Conservation (phyloP, 2,888 invertebrate species). For the Drosophila lutescens region DNA sequence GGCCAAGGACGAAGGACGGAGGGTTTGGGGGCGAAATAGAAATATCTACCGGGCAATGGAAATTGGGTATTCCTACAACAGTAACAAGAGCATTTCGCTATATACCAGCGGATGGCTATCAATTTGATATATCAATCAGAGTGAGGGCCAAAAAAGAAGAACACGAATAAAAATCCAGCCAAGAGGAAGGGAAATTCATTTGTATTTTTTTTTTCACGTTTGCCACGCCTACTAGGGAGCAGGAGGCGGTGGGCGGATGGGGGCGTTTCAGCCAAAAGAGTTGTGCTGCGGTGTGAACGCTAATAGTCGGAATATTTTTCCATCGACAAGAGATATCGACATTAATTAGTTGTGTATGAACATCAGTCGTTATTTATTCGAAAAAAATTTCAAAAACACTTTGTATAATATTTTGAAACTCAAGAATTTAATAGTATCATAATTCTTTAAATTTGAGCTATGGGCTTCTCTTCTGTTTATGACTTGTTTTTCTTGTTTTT, state of each 20-base stretch:
- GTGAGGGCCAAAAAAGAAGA: constrained; percentile 17
- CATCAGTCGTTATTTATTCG: too few relatives aligned
- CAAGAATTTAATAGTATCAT: too few relatives aligned
- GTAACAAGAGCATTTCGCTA: constrained; percentile 51
- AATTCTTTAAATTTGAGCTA: too few relatives aligned
- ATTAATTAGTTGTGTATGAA: background rate
- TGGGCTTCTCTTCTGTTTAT: background rate
- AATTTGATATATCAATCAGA: constrained; percentile 76
- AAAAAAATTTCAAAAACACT: too few relatives aligned
- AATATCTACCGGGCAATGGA: constrained; percentile 19
- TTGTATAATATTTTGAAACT: too few relatives aligned
- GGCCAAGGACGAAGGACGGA: too few relatives aligned
- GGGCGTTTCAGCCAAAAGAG: background rate
- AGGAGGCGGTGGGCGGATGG: too few relatives aligned
- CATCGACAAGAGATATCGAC: constrained; percentile 1
- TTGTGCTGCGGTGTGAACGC: background rate
- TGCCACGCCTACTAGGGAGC: background rate
- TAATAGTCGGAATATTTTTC: constrained; percentile 11
- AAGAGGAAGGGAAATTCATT: constrained; percentile 22
- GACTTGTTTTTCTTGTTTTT: constrained; percentile 2
- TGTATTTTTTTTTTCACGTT: background rate
- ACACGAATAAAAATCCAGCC: background rate
- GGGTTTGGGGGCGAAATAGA: constrained; percentile 1
- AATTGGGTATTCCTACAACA: constrained; percentile 38
- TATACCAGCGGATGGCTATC: constrained; percentile 58